These are phyloP conservation scores for Microcebus jonahi DNA, from an alignment of 2,113 vertebrate species.

Conservation along the genomic window DNA sequence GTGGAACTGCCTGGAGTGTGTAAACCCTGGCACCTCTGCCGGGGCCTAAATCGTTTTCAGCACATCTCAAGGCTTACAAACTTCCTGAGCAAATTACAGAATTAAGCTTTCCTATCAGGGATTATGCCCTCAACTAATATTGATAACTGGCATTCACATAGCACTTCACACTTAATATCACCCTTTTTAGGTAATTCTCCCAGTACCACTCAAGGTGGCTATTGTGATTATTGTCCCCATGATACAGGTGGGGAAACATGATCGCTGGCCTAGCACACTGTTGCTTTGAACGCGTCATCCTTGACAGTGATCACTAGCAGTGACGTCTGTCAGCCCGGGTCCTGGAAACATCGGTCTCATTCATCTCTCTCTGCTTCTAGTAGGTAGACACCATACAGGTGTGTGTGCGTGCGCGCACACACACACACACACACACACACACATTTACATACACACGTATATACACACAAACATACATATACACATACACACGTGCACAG, in stretches of 20 bases:
- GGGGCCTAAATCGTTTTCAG: not conserved
- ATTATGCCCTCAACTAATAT: not conserved
- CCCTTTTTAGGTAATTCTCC: not conserved
- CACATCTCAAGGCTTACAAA: not conserved
- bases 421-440: too few species aligned
- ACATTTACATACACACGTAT: too few species aligned
- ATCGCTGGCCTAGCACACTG: not conserved
- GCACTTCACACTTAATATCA: not conserved
- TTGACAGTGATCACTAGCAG: not conserved
- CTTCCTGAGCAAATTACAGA: not conserved
- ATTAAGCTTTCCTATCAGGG: not conserved
- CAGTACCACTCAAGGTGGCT: accelerated
- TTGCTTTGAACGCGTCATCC: not conserved
- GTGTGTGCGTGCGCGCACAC: too few species aligned
- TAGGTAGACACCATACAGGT: not conserved
- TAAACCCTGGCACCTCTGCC: not conserved
- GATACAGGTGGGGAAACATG: not conserved
- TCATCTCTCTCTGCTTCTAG: not conserved
- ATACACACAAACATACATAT: too few species aligned
- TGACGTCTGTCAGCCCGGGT: not conserved
- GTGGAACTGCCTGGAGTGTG: not conserved
- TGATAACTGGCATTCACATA: not conserved
- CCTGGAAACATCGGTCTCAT: not conserved
- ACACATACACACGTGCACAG: too few species aligned
- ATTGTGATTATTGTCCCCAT: not conserved